Percentiles rank a stretch among this genome's conserved stretches.
Conservation (phyloP, 2,797 vertebrate genomes). For the Anisognathus igniventris region DNA sequence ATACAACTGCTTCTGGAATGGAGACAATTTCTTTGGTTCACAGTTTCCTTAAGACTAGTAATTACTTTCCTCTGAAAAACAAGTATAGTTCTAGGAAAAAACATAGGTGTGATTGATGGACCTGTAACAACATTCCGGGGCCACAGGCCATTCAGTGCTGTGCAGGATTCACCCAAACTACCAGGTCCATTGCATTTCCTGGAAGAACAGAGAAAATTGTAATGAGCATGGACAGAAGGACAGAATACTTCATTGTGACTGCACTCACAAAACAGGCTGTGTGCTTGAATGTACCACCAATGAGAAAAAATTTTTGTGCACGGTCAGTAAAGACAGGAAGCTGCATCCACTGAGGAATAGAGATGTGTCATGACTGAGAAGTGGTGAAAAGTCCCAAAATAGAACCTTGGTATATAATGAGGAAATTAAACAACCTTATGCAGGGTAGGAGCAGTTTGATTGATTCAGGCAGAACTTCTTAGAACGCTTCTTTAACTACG, state of each 20-base stretch:
- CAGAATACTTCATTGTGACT: not conserved
- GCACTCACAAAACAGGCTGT: not conserved
- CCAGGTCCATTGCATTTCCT: not conserved
- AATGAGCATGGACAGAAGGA: not conserved
- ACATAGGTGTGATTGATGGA: not conserved
- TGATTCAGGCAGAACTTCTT: not conserved
- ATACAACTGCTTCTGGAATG: not conserved
- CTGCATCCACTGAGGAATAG: not conserved
- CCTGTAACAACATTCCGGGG: not conserved
- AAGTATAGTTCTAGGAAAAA: not conserved
- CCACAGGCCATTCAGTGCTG: not conserved
- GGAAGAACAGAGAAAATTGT: not conserved
- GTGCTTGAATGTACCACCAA: not conserved
- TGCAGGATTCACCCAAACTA: not conserved
- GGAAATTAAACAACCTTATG: not conserved
- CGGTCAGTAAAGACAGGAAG: not conserved
- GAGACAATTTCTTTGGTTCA: not conserved
- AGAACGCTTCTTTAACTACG: not conserved
- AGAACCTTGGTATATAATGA: not conserved
- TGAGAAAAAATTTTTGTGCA: not conserved
- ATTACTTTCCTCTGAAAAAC: not conserved
- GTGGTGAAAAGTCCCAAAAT: not conserved
- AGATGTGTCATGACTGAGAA: not conserved
- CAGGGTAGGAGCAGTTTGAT: not conserved
- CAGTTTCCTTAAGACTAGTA: not conserved